phyloP scores from a whole-genome alignment of 2,888 invertebrate species.

The Ennomos fuscantarius region DNA sequence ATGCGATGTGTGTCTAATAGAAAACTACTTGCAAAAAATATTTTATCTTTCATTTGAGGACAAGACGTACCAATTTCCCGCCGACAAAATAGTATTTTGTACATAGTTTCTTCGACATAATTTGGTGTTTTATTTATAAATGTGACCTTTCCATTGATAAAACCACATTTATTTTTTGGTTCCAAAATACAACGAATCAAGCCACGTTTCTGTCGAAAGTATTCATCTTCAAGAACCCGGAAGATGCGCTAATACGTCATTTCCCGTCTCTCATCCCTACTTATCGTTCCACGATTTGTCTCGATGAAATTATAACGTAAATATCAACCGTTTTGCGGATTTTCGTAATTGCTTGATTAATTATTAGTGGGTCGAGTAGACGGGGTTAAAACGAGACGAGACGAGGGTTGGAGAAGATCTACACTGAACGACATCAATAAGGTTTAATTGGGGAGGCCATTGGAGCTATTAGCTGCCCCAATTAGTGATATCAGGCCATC shows the following conservation, averaged over 20 bases:
- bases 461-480: conserved; percentile 74
- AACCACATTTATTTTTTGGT: no score
- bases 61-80: no score
- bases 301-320: conserved; percentile 55
- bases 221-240: conserved; percentile 1
- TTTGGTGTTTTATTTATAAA: no score
- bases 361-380: conserved; percentile 74
- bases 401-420: conserved; percentile 78
- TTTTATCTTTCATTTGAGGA: no score
- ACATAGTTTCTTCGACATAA: no score
- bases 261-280: conserved; percentile 12
- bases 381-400: conserved; percentile 79
- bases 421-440: conserved; percentile 78
- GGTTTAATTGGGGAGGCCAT: conserved; percentile 78
- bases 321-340: conserved; percentile 60
- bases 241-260: conserved; percentile 7
- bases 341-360: conserved; percentile 81
- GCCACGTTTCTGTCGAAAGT: not conserved
- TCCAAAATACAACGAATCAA: no score
- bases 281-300: conserved; percentile 39
- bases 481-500: conserved; percentile 70
- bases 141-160: no score
- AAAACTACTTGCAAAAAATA: no score
- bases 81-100: no score
- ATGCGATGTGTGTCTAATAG: no score